Conservation (phyloP, 1,140 invertebrate species). For the Diabrotica virgifera region DNA sequence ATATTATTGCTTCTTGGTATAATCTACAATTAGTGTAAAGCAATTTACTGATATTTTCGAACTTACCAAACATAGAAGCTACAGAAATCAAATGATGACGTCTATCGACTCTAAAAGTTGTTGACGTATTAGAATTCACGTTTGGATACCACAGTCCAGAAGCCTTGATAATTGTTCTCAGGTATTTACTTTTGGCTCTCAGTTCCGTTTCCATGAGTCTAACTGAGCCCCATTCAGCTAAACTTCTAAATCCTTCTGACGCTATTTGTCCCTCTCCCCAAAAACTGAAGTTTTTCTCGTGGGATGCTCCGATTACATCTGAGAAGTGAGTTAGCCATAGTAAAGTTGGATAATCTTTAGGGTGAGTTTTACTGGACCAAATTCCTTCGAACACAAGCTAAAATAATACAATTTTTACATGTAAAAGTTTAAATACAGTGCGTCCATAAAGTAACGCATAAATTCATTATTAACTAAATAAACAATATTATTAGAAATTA, state of each 20-base stretch:
- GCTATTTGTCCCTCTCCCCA: constrained; percentile 92
- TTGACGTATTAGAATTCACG: constrained; percentile 82
- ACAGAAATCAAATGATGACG: constrained; percentile 88
- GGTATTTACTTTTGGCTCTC: constrained; percentile 70
- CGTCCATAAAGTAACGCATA: too few relatives aligned
- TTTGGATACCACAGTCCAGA: constrained; percentile 90
- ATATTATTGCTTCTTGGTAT: too few relatives aligned
- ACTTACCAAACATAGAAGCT: constrained; percentile 84
- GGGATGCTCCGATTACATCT: constrained; percentile 94
- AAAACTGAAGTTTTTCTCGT: constrained; percentile 85
- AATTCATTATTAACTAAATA: too few relatives aligned
- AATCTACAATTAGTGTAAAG: too few relatives aligned
- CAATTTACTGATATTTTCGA: not conserved
- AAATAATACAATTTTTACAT: constrained; percentile 27
- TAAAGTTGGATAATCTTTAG: constrained; percentile 92
- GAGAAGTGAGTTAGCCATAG: constrained; percentile 95
- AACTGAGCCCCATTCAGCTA: constrained; percentile 93
- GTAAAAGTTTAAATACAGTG: too few relatives aligned
- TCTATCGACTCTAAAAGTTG: constrained; percentile 83
- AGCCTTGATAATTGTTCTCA: constrained; percentile 94
- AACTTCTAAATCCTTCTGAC: constrained; percentile 82
- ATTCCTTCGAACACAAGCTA: constrained; percentile 91
- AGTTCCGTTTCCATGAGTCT: constrained; percentile 89
- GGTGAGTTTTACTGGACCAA: constrained; percentile 95
- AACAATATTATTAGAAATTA: too few relatives aligned